Conservation (phyloP, 2,113 vertebrate genomes). For the Plestiodon gilberti region DNA sequence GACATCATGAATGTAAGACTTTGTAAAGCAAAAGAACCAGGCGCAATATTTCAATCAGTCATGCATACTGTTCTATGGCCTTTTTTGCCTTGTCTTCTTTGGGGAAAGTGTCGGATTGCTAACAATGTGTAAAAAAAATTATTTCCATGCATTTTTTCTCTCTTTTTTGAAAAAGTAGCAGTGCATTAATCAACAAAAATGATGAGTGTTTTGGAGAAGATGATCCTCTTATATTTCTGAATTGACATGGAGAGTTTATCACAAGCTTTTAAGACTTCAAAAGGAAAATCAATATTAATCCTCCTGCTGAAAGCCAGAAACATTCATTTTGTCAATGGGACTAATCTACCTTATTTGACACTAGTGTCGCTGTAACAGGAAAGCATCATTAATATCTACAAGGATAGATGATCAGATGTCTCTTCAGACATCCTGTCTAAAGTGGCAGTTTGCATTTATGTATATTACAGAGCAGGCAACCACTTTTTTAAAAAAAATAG, state of each 20-base stretch:
- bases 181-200: slow-evolving; percentile 6
- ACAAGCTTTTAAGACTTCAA: slow-evolving; percentile 50
- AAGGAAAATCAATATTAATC: slow-evolving; percentile 58
- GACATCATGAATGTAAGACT: not conserved
- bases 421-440: not conserved
- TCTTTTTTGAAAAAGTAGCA: not conserved
- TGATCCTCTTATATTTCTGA: slow-evolving; percentile 41
- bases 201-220: slow-evolving; percentile 26
- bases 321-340: slow-evolving; percentile 48
- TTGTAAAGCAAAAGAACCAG: not conserved
- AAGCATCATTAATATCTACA: slow-evolving; percentile 26
- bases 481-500: not conserved
- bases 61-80: not conserved
- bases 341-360: slow-evolving; percentile 51
- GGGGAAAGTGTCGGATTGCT: not conserved
- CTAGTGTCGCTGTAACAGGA: slow-evolving; percentile 28
- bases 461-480: not conserved
- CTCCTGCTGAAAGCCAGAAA: slow-evolving; percentile 30
- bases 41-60: not conserved
- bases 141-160: not conserved
- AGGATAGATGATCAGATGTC: slow-evolving; percentile 16
- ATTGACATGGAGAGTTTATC: slow-evolving; percentile 32
- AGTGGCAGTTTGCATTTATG: slow-evolving; percentile 26
- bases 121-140: slow-evolving; percentile 5
- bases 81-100: not conserved